Conservation (phyloP, 2,797 vertebrate species). For the Garrulus glandarius region DNA sequence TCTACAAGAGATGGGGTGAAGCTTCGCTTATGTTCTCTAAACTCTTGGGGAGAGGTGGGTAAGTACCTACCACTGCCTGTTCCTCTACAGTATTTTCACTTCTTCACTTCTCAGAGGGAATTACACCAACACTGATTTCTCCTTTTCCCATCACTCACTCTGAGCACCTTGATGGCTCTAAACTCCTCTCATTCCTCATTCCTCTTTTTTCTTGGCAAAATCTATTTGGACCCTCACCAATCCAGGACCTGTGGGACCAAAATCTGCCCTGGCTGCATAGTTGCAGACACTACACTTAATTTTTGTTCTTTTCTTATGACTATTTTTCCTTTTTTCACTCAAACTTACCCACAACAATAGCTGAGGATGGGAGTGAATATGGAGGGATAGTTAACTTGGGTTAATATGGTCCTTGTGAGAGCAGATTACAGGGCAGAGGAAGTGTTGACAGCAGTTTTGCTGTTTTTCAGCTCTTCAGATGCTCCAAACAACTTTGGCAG, state of each 20-base stretch:
- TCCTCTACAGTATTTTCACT: background rate
- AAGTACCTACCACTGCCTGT: background rate
- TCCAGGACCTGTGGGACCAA: background rate
- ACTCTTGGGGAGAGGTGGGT: background rate
- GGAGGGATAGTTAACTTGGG: background rate
- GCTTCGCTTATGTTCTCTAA: background rate
- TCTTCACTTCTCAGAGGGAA: background rate
- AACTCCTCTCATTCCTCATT: background rate
- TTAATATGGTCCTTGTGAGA: background rate
- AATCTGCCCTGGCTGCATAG: background rate
- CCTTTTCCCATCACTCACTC: background rate
- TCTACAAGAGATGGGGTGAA: background rate
- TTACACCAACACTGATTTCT: background rate
- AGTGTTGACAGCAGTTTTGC: background rate
- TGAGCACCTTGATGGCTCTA: background rate
- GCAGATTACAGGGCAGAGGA: background rate
- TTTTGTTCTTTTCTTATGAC: background rate
- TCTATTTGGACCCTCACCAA: background rate
- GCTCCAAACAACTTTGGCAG: background rate
- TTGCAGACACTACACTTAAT: background rate
- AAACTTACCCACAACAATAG: background rate
- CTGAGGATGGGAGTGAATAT: background rate
- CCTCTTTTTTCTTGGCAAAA: background rate
- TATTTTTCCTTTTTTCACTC: background rate
- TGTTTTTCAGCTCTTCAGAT: background rate